A percentile compares a stretch with the other conserved stretches of the same genome.
These are phyloP conservation scores for Fragum sueziense DNA, from an alignment of 2,888 invertebrate species.

Conservation along the genomic window DNA sequence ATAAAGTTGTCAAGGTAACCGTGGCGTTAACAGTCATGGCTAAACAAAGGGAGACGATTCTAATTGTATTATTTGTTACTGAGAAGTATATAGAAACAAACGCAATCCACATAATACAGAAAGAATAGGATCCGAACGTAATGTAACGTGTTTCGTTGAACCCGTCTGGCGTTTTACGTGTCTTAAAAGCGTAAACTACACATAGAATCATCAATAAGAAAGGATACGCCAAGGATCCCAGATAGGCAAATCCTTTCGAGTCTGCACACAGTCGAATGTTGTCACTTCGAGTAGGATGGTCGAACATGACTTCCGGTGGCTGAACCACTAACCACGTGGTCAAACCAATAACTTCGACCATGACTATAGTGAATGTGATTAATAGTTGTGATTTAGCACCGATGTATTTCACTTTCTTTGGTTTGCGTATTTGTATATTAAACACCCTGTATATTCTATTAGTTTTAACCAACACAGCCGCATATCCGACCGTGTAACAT, in stretches of 20 bases:
- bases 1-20: constrained; percentile 84
- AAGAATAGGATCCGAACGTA: constrained; percentile 85
- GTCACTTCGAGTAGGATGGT: constrained; percentile 75
- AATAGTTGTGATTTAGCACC: constrained; percentile 83
- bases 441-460: constrained; percentile 85
- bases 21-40: constrained; percentile 84
- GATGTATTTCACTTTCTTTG: constrained; percentile 82
- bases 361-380: constrained; percentile 84
- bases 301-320: constrained; percentile 82
- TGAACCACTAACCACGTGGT: constrained; percentile 83
- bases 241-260: constrained; percentile 83
- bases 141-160: constrained; percentile 86
- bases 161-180: constrained; percentile 85
- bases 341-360: constrained; percentile 83
- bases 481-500: constrained; percentile 85
- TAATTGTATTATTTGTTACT: constrained; percentile 83
- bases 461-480: constrained; percentile 85
- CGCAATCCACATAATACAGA: constrained; percentile 85
- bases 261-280: constrained; percentile 81
- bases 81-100: constrained; percentile 85
- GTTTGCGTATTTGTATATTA: constrained; percentile 78
- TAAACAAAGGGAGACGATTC: constrained; percentile 84
- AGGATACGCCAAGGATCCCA: constrained; percentile 84
- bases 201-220: constrained; percentile 84
- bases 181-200: constrained; percentile 85